phyloP scores from a whole-genome alignment of 2,797 vertebrate genomes.

The Peromyscus eremicus region DNA sequence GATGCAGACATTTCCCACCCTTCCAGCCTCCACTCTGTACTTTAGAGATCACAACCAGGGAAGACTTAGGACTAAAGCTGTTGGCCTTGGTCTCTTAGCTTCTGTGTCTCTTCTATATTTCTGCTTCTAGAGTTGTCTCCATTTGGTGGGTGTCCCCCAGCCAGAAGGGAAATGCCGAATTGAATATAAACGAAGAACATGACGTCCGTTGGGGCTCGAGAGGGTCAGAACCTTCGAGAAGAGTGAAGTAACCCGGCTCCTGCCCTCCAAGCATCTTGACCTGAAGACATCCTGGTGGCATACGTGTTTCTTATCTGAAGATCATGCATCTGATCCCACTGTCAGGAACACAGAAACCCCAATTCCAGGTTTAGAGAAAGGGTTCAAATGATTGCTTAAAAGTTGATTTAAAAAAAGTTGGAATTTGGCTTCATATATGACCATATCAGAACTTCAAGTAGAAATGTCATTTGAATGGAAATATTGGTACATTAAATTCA shows the following conservation, averaged over 20 bases:
- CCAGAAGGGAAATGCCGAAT: slow-evolving; percentile 88
- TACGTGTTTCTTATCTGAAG: background rate
- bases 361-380: background rate
- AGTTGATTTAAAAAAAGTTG: background rate
- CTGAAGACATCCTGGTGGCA: background rate
- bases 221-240: background rate
- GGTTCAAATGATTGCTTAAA: background rate
- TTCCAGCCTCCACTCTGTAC: background rate
- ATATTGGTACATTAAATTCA: slow-evolving; percentile 1
- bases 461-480: slow-evolving; percentile 43
- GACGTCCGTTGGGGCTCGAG: slow-evolving; percentile 37
- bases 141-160: slow-evolving; percentile 91
- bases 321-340: background rate
- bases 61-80: background rate
- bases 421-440: slow-evolving; percentile 21
- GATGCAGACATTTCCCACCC: background rate
- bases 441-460: slow-evolving; percentile 26
- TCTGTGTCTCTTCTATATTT: slow-evolving; percentile 56
- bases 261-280: background rate
- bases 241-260: background rate
- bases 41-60: background rate
- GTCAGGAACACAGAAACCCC: background rate
- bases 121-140: slow-evolving; percentile 88
- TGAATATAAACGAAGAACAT: slow-evolving; percentile 85
- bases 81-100: background rate